Base-by-base conservation (phyloP, 2,113 vertebrate species). In the Herpailurus yagouaroundi region DNA sequence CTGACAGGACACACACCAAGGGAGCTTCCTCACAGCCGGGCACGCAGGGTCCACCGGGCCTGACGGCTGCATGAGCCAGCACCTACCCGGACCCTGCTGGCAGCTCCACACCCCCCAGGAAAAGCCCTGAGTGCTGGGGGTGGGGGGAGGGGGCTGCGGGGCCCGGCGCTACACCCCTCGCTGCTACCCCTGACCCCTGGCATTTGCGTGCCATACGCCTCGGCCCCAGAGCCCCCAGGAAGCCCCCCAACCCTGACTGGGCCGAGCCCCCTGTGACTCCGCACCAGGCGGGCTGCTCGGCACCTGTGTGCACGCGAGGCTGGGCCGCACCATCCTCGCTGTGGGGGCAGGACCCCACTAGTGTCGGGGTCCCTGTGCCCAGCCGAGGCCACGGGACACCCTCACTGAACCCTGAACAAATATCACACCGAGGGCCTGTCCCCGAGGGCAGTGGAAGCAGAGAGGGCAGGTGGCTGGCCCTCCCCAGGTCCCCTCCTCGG, bases 281-380 rank as follows among this genome's bases (percentile, higher is more conserved):
- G 21, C 33, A 9, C 3, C 13, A 14, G 27, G 33, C 0, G 5
- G 31, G 36, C 83, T 29, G 21, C 36, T 45, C 3, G 4, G 45
- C 48, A 19, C 57, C 21, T 6, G 38, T 69, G 18, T 27, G 52
- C 5, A 0, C 21, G 31, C 5, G 0, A 11, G 29, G 50, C n/a
- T 52, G 23, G 48, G 33, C 57, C 0, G 3, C 0, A 1, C 38
- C 0, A 0, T 7, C 45, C 52, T 74, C 5, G 10, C 55, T 11
- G 4, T 12, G 4, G 50, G 48, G 18, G 12, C 74, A 5, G 8
- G 38, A 15, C 68, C 48, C 55, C 21, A 2, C n/a, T 2, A 0
- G 27, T 23, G 19, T 36, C 5, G 0, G 68, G 71, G 57, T 23
- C 50, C 60, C 29, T 3, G 5, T 55, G 38, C 45, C 81, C 15